Conservation (phyloP, 64 coral and sea anemone genomes). For the Actinia equina region DNA sequence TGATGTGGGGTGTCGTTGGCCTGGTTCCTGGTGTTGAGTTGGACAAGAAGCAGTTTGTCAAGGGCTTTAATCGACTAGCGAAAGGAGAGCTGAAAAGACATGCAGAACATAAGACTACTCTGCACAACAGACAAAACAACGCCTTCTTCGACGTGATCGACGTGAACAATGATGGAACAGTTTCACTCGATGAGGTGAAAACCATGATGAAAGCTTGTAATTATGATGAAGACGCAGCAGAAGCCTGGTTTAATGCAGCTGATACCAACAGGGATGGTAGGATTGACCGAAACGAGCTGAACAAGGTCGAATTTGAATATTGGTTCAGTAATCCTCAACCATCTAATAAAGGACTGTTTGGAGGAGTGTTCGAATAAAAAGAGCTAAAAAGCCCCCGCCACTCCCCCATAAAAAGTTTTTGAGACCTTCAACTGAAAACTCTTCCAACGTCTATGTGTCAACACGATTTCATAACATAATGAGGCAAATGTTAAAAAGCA, state of each 20-base stretch:
- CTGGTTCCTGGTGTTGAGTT: slow-evolving; percentile 56
- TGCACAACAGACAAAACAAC: slow-evolving; percentile 51
- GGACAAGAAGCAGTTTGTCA: slow-evolving; percentile 9
- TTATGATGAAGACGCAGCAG: no score
- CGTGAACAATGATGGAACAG: no score
- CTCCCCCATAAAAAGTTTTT: no score
- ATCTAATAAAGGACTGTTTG: neutral
- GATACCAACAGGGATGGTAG: slow-evolving; percentile 58
- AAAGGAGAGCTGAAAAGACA: slow-evolving; percentile 40
- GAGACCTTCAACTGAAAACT: no score
- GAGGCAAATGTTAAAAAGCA: no score
- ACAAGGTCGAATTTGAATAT: slow-evolving; percentile 56
- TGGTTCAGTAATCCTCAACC: slow-evolving; percentile 43
- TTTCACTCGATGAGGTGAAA: no score
- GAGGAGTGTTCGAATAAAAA: no score
- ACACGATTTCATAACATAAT: no score
- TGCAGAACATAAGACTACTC: slow-evolving; percentile 18
- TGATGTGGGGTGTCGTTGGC: neutral
- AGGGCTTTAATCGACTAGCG: slow-evolving; percentile 16
- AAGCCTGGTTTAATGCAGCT: neutral
- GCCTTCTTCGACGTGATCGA: slow-evolving; percentile 22
- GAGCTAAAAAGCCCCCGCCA: no score
- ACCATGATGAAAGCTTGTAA: no score
- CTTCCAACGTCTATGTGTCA: no score
- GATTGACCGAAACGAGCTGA: slow-evolving; percentile 57